Evolutionary conservation across 2,113 vertebrate species (phyloP).

Genomic region (Suncus etruscus): DNA sequence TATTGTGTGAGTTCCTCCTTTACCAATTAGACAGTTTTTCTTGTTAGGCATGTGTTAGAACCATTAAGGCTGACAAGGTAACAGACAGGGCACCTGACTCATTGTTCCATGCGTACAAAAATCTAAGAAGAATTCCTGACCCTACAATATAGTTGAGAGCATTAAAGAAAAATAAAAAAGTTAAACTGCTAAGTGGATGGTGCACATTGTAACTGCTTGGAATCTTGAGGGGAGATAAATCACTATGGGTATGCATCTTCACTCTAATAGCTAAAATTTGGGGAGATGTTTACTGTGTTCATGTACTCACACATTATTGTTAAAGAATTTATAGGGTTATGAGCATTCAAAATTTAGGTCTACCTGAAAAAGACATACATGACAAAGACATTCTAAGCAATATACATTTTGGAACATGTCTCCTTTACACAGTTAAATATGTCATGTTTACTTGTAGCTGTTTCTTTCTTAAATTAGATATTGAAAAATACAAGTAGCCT

Average conservation of each 20-base stretch:
- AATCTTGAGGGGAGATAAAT: not conserved
- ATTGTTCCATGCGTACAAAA: not conserved
- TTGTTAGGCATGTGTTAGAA: not conserved
- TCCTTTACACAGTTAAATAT: not conserved
- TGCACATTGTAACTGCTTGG: not conserved
- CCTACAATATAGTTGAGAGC: constrained; percentile 12
- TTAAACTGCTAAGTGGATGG: not conserved
- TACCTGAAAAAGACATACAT: not conserved
- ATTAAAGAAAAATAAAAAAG: constrained; percentile 18
- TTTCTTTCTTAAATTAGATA: not conserved
- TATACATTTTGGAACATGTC: not conserved
- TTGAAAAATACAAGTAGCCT: constrained; percentile 15
- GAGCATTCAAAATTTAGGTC: not conserved
- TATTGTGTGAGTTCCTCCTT: not conserved
- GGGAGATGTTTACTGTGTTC: not conserved
- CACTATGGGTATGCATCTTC: not conserved
- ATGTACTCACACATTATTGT: not conserved
- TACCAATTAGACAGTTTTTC: constrained; percentile 7
- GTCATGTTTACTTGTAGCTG: not conserved
- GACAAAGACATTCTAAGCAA: not conserved
- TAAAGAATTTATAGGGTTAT: not conserved
- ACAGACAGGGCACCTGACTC: not conserved
- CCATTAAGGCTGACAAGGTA: not conserved
- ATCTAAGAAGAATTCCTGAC: constrained; percentile 16
- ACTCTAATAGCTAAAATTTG: not conserved